Conservation (phyloP, 1,140 invertebrate genomes). For the Papilio polytes region DNA sequence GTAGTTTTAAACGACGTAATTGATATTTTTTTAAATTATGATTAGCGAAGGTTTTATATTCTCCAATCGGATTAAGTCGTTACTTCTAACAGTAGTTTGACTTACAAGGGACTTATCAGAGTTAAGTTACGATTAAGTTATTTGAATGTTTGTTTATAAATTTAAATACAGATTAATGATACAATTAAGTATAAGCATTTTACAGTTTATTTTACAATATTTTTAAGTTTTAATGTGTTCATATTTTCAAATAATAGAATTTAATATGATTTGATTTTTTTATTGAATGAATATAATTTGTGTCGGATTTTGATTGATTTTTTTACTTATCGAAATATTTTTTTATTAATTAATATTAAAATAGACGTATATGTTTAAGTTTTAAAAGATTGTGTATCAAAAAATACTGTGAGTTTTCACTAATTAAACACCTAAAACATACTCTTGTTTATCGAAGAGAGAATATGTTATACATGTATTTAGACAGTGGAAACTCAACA, state of each 20-base stretch:
- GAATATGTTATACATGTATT: too few relatives aligned
- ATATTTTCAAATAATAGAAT: conserved; percentile 10
- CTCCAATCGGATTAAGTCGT: conserved; percentile 31
- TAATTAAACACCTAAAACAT: too few relatives aligned
- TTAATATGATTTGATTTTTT: conserved; percentile 9
- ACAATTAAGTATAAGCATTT: not conserved
- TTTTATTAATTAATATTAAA: not conserved
- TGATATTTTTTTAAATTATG: not conserved
- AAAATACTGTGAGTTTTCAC: too few relatives aligned
- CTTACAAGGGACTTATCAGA: conserved; percentile 29
- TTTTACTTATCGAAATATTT: conserved; percentile 2
- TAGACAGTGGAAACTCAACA: too few relatives aligned
- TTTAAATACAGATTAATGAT: not conserved
- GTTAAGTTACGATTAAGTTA: not conserved
- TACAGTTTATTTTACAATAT: not conserved
- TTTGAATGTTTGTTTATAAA: conserved; percentile 4
- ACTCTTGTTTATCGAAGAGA: too few relatives aligned
- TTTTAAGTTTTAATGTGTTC: conserved; percentile 23
- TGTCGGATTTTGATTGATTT: not conserved
- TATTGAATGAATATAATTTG: not conserved
- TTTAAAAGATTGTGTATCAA: too few relatives aligned
- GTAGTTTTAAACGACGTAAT: not conserved
- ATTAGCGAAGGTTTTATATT: not conserved
- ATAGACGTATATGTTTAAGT: too few relatives aligned
- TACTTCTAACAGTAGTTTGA: conserved; percentile 8